Conservation (phyloP, 2,113 vertebrate species). For the Deroptyus accipitrinus region DNA sequence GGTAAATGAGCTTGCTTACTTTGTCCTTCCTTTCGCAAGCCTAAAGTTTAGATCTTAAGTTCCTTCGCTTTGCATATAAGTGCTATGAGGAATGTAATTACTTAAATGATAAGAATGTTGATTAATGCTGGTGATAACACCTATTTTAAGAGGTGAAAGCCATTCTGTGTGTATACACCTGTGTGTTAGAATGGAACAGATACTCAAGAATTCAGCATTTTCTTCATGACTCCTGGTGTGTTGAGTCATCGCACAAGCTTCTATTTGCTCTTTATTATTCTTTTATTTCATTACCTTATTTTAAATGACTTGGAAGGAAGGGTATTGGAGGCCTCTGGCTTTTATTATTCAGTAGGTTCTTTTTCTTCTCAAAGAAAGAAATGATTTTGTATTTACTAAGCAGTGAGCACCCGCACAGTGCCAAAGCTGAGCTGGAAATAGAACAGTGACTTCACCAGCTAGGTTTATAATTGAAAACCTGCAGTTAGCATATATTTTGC, state of each 20-base stretch:
- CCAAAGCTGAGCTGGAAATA: constrained; percentile 61
- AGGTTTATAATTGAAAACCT: constrained; percentile 65
- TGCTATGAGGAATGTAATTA: not conserved
- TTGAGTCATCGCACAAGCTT: constrained; percentile 33
- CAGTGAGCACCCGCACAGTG: constrained; percentile 8
- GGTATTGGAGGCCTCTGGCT: not conserved
- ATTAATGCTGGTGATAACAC: not conserved
- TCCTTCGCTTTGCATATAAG: not conserved
- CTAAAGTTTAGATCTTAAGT: not conserved
- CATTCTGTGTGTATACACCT: not conserved
- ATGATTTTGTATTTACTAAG: constrained; percentile 48
- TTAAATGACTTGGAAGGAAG: constrained; percentile 51
- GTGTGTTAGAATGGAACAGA: not conserved
- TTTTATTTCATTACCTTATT: constrained; percentile 46
- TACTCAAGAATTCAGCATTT: constrained; percentile 3
- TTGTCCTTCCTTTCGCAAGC: not conserved
- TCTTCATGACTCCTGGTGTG: constrained; percentile 1
- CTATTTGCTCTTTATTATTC: constrained; percentile 10
- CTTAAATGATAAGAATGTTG: not conserved
- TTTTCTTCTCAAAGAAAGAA: not conserved
- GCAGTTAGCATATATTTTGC: constrained; percentile 62
- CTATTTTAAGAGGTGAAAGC: not conserved
- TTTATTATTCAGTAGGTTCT: constrained; percentile 45
- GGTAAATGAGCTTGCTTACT: not conserved
- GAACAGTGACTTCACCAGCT: constrained; percentile 57